Base-by-base conservation (phyloP, 2,888 invertebrate species). In the Agrotis clavis region DNA sequence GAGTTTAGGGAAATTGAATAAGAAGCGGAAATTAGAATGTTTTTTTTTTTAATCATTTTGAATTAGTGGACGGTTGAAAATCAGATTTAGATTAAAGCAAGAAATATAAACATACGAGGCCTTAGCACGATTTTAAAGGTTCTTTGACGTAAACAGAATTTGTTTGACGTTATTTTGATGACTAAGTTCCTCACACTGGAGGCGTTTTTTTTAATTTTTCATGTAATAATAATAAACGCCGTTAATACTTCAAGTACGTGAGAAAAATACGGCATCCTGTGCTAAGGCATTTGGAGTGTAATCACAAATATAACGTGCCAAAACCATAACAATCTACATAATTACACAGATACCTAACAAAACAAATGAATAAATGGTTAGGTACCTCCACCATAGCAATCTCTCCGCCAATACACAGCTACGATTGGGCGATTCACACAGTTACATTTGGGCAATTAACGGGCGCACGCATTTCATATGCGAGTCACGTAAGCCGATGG, bases 401-500 rank as follows among this genome's bases (percentile, higher is more conserved):
- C 53, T 62, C 68, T 25, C 69, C 41, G 54, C n/a, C 51, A 63
- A 57, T 79, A 51, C 63, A 50, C 48, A 63, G 16, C 16, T 13
- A 56, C 48, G 18, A 74, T 69, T 59, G 18, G 78, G 68, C 67
- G 79, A 82, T 82, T 77, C 80, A 71, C 82, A 82, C 78, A 77
- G 66, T 62, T 67, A 76, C 79, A 83, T 86, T 88, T 77, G 81
- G 83, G 80, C 88, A 91, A 90, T 91, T 90, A 90, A 86, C 86
- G 73, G 71, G 73, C 73, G 68, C 71, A 77, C 73, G 82, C 82
- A 83, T 87, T 86, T 85, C 86, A 85, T 87, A 91, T 90, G 90
- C 92, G 77, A 85, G 86, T 87, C 93, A 92, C 94, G 93, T 92
- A 88, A 84, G 59, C 87, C 86, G 79, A 86, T 89, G 87, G 87